phyloP scores from a whole-genome alignment of 1,140 invertebrate genomes.

The Tetramorium parvispinum region DNA sequence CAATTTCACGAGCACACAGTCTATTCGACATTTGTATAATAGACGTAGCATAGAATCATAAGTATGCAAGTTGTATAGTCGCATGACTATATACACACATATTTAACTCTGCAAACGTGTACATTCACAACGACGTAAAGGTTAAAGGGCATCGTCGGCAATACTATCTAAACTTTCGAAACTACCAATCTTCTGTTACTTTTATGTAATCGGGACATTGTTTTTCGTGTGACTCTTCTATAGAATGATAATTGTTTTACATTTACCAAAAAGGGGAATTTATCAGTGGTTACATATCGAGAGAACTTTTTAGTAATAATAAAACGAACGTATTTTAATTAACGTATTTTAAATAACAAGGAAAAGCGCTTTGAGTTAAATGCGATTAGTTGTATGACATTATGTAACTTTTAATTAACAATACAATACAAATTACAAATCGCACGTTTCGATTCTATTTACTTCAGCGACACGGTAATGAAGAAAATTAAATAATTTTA shows the following conservation, averaged over 20 bases:
- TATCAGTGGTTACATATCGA: neutral
- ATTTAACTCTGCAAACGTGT: neutral
- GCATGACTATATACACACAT: neutral
- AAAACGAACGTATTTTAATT: neutral
- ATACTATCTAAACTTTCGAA: slow-evolving; percentile 62
- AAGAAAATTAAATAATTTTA: no score
- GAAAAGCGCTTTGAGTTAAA: no score
- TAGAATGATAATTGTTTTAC: neutral
- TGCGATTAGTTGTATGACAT: no score
- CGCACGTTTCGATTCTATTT: no score
- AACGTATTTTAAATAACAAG: no score
- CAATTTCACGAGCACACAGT: neutral
- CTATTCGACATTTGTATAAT: slow-evolving; percentile 15
- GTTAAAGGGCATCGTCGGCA: slow-evolving; percentile 58
- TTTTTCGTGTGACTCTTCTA: neutral
- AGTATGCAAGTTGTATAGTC: neutral
- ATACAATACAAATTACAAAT: no score
- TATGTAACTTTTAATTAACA: no score
- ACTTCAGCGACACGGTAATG: no score
- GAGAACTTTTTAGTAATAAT: neutral
- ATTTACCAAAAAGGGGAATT: neutral
- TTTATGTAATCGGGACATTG: neutral
- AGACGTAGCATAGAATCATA: neutral
- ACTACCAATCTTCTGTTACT: slow-evolving; percentile 36
- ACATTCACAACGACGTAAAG: slow-evolving; percentile 56